phyloP scores from a whole-genome alignment of 2,113 vertebrate genomes.

The Poicephalus gulielmi region DNA sequence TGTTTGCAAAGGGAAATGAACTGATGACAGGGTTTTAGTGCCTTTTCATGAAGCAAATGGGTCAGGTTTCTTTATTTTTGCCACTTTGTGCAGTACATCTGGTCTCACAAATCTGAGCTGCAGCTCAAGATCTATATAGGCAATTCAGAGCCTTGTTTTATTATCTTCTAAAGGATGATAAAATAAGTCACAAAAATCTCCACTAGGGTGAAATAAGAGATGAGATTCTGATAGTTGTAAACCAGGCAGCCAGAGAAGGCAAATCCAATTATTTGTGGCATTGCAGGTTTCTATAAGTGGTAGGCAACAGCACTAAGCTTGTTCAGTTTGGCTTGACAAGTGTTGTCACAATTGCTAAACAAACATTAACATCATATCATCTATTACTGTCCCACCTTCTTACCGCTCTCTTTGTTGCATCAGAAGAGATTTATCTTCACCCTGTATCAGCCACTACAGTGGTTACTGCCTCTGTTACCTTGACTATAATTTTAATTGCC shows the following conservation, averaged over 20 bases:
- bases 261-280: background rate
- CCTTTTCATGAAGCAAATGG: background rate
- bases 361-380: background rate
- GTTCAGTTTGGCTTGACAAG: background rate
- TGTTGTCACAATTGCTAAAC: background rate
- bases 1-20: constrained; percentile 26
- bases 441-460: background rate
- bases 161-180: background rate
- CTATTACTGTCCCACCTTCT: background rate
- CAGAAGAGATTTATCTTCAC: background rate
- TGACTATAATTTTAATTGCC: constrained; percentile 32
- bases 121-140: background rate
- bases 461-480: background rate
- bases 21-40: constrained; percentile 17
- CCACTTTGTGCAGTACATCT: background rate
- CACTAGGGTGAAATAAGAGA: constrained; percentile 2
- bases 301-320: background rate
- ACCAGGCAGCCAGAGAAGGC: background rate
- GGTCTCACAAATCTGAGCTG: background rate
- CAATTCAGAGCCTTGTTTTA: background rate
- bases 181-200: background rate
- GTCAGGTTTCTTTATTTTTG: background rate
- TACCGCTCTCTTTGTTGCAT: background rate
- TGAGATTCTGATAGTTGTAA: background rate
- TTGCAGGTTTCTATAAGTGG: background rate